phyloP scores from a whole-genome alignment of 1,140 invertebrate genomes.

The Spodoptera litura region DNA sequence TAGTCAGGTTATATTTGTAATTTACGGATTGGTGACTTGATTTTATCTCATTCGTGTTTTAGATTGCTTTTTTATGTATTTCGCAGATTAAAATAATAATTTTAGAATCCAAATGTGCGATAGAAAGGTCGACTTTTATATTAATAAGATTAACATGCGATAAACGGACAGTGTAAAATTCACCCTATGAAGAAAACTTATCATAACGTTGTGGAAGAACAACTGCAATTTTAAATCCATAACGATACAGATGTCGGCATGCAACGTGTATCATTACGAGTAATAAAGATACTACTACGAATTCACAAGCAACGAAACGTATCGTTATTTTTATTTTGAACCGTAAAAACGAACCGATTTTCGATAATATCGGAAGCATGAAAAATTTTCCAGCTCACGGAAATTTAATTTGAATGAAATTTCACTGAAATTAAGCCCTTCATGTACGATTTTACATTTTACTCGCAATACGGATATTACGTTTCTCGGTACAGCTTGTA shows the following conservation, averaged over 20 bases:
- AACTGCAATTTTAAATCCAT: background rate
- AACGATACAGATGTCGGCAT: background rate
- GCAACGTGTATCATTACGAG: background rate
- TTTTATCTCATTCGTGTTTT: too few relatives aligned
- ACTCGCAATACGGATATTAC: constrained; percentile 1
- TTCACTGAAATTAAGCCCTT: constrained; percentile 30
- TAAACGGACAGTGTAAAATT: too few relatives aligned
- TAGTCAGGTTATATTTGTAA: background rate
- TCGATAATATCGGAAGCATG: constrained; percentile 20
- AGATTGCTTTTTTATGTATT: too few relatives aligned
- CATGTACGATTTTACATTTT: background rate
- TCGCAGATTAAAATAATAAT: too few relatives aligned
- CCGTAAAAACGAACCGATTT: constrained; percentile 33
- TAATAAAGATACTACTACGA: background rate
- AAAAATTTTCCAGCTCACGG: constrained; percentile 25
- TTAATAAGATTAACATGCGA: too few relatives aligned
- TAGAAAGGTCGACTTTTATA: too few relatives aligned
- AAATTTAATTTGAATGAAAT: constrained; percentile 31
- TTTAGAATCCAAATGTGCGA: too few relatives aligned
- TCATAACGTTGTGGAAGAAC: background rate
- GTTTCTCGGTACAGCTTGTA: background rate
- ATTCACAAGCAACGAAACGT: background rate
- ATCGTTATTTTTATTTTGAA: constrained; percentile 35
- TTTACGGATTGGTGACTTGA: too few relatives aligned
- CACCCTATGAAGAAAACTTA: too few relatives aligned